Base-by-base conservation (phyloP, 2,797 vertebrate species). In the Loriculus beryllinus region DNA sequence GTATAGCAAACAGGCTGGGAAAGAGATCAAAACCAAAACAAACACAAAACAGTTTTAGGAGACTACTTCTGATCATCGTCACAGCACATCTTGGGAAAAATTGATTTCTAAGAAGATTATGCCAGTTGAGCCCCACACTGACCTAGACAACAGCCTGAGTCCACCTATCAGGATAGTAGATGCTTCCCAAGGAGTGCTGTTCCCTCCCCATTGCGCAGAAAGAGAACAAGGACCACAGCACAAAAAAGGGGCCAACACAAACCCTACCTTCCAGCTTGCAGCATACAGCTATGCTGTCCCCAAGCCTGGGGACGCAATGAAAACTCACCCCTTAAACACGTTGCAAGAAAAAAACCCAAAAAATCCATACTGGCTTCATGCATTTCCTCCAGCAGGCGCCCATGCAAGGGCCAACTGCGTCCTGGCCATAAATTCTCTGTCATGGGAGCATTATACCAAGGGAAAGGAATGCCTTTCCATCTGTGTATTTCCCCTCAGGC, bases 391-490 rank as follows among this genome's bases (percentile, higher is more conserved):
- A 83, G 33, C 35, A 80, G 43, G 64, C 6, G 0, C 54, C 72
- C 59, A 70, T 59, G 43, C 57, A 93, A 92, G 80, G 91, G 51
- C 80, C 95, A 88, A 74, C 87, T 3, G 2, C 1, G 3, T 91
- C 75, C 87, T 88, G 43, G 82, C 45, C 80, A 91, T 96, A 96
- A 96, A 96, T 95, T 88, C 92, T 97, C 89, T 72, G 77, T 87
- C 93, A 95, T 40, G 6, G 70, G 74, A 93, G 80, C 67, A 95
- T 90, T 96, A 95, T 88, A 95, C 96, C 95, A 90, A 91, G 48
- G 42, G 91, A 96, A 94, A 95, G 89, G 85, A 97, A 96, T 97
- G 93, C 52, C 91, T 94, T 97, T 97, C 95, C 96, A 95, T 97
- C 93, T 95, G 95, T 94, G 74, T 74, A 70, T 93, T 95, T 92